Percentiles rank a stretch among this genome's conserved stretches.
phyloP scores from a whole-genome alignment of 2,113 vertebrate species.

The Baryphthengus martii region DNA sequence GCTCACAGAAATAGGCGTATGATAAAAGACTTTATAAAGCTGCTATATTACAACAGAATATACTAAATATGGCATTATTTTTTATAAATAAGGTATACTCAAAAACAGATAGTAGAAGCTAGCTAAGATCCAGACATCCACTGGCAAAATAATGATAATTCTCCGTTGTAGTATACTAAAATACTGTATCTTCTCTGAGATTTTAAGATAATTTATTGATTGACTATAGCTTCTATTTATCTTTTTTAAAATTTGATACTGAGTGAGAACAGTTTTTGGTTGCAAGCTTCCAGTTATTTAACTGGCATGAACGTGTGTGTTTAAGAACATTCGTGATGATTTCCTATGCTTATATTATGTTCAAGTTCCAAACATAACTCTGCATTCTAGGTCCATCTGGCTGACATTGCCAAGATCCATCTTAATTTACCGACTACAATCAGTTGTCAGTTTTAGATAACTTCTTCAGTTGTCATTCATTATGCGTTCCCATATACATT shows the following conservation, averaged over 20 bases:
- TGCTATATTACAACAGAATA: background rate
- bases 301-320: conserved; percentile 34
- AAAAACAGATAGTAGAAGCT: background rate
- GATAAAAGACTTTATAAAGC: conserved; percentile 12
- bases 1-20: background rate
- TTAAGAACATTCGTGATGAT: conserved; percentile 54
- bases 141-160: background rate
- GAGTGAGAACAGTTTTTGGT: conserved; percentile 14
- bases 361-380: conserved; percentile 40
- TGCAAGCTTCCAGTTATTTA: conserved; percentile 30
- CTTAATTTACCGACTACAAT: conserved; percentile 61
- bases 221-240: background rate
- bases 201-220: conserved; percentile 6
- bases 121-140: conserved; percentile 1
- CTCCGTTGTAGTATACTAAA: background rate
- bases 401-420: conserved; percentile 35
- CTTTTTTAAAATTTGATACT: background rate
- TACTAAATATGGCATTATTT: background rate
- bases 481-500: background rate
- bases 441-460: conserved; percentile 51
- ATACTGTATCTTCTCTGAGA: background rate
- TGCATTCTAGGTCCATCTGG: conserved; percentile 44
- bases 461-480: conserved; percentile 37
- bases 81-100: conserved; percentile 8
- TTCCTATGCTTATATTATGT: conserved; percentile 63